Base-by-base conservation (phyloP, 2,888 invertebrate genomes). In the Andrena marginata region DNA sequence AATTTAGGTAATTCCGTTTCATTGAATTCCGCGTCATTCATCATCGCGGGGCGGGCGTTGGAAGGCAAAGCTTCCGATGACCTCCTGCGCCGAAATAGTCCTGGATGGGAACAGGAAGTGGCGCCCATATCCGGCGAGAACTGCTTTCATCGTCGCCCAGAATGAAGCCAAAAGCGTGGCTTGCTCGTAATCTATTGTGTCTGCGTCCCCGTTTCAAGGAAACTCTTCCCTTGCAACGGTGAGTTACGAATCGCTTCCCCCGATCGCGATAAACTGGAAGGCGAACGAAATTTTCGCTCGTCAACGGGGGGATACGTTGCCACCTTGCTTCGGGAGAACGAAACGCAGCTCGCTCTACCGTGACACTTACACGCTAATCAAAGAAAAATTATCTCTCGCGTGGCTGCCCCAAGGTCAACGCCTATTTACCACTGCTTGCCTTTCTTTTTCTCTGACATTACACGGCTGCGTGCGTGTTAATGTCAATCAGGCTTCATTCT, bases 81-180 rank as follows among this genome's bases (percentile, higher is more conserved):
- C 82, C 80, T 85, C 77, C 81, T 71, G 74, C 77, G 72, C 74
- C 76, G 77, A 67, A 84, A 84, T 68, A 42, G 75, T 75, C 51
- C 73, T 63, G 80, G 74, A 82, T 76, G 83, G 82, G 83, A 84
- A 84, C 78, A 67, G 83, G 88, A 87, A 86, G 87, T 79, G 85
- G 85, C 87, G 69, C 86, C 88, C 88, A 87, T 86, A 86, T 88
- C 88, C 87, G 86, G 86, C 79, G 62, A 72, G 80, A 81, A 67
- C 75, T 67, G 82, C 84, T 85, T 86, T 87, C 87, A 85, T 86
- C 87, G 84, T 77, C 64, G 80, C 81, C 84, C 81, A 84, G 80
- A 87, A 87, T 82, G 77, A 78, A 82, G 80, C 85, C 77, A 77
- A 87, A 87, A 85, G 87, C 80, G 87, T 63, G 75, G 69, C 60